Percentiles rank a stretch among this genome's conserved stretches.
Conservation (phyloP, 2,113 vertebrate species). For the Hoplias malabaricus region DNA sequence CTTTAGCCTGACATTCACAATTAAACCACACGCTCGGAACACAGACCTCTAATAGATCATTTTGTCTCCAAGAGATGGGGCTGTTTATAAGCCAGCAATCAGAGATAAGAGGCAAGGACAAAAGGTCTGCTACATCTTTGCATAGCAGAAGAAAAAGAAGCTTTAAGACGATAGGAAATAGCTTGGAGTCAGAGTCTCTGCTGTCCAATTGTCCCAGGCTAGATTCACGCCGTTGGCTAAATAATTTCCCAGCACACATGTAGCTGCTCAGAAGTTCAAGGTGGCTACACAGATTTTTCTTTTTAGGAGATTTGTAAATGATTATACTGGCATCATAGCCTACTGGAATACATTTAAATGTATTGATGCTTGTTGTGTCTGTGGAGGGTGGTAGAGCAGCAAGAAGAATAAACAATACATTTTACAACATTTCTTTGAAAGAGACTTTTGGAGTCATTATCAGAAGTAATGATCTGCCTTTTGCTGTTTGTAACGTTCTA, state of each 20-base stretch:
- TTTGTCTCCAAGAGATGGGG: conserved; percentile 1
- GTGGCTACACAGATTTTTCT: no score
- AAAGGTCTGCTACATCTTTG: conserved; percentile 5
- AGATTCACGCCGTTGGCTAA: background rate
- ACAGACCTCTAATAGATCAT: conserved; percentile 27
- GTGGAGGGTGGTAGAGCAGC: no score
- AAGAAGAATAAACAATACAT: no score
- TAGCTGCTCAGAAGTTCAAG: background rate
- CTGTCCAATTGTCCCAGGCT: background rate
- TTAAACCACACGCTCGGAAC: conserved; percentile 33
- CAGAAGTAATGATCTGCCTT: no score
- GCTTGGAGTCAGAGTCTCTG: background rate
- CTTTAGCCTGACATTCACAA: conserved; percentile 53
- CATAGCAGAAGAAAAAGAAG: background rate
- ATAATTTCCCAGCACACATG: background rate
- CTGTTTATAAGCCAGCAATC: conserved; percentile 36
- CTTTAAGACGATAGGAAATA: background rate
- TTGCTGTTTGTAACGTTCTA: no score
- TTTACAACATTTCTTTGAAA: no score
- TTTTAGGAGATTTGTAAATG: no score
- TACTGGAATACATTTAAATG: no score
- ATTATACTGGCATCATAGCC: no score
- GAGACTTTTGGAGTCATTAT: no score
- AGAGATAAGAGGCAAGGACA: conserved; percentile 50
- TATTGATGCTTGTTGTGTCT: no score